phyloP scores from a whole-genome alignment of 2,888 invertebrate genomes.

The Galeruca laticollis region DNA sequence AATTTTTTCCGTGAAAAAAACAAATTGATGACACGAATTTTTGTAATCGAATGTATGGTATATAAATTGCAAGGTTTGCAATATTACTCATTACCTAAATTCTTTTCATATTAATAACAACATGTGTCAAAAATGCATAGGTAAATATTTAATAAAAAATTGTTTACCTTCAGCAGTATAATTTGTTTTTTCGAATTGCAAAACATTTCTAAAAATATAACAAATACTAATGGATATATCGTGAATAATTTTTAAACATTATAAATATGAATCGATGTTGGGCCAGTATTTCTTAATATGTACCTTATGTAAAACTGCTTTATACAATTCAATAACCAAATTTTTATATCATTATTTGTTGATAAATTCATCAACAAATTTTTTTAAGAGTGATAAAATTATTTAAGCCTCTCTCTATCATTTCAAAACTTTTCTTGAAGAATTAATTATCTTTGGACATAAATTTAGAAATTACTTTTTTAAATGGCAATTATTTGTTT shows the following conservation, averaged over 20 bases:
- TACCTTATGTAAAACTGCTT: too few relatives aligned
- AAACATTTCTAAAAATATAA: slow-evolving; percentile 4
- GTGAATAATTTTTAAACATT: not conserved
- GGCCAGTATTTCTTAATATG: too few relatives aligned
- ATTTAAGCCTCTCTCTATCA: too few relatives aligned
- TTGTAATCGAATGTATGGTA: slow-evolving; percentile 6
- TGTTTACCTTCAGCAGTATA: not conserved
- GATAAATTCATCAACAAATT: too few relatives aligned
- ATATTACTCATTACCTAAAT: slow-evolving; percentile 9
- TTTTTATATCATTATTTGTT: too few relatives aligned
- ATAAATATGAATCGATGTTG: too few relatives aligned
- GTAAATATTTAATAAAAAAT: slow-evolving; percentile 7
- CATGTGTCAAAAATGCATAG: slow-evolving; percentile 8
- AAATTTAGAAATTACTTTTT: too few relatives aligned
- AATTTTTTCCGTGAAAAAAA: not conserved
- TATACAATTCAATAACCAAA: too few relatives aligned
- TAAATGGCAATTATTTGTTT: too few relatives aligned
- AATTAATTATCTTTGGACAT: too few relatives aligned
- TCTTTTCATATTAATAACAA: not conserved
- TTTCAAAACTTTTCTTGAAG: too few relatives aligned
- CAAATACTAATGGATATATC: not conserved
- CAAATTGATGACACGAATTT: not conserved
- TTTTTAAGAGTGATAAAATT: too few relatives aligned
- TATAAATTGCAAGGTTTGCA: not conserved
- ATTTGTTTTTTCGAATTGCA: slow-evolving; percentile 1